Conservation (phyloP, 2,797 vertebrate species). For the Chaetophractus vellerosus region DNA sequence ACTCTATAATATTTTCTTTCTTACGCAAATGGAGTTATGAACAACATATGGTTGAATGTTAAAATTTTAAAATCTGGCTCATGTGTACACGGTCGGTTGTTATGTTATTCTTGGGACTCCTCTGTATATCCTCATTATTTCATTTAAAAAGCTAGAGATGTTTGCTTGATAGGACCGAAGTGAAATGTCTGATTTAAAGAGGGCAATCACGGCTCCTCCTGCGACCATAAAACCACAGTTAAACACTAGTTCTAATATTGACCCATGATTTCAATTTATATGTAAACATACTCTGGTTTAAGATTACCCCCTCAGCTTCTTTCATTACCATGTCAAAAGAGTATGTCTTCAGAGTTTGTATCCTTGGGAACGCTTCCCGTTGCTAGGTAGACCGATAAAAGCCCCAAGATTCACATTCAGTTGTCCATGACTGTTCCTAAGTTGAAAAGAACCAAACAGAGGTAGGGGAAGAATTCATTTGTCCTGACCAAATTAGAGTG, state of each 20-base stretch:
- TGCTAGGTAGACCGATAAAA: conserved; percentile 67
- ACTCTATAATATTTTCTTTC: neutral
- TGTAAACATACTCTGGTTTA: conserved; percentile 50
- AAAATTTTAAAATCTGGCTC: neutral
- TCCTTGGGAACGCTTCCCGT: conserved; percentile 60
- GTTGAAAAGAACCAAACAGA: conserved; percentile 38
- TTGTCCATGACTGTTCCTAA: conserved; percentile 70
- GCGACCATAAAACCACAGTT: neutral
- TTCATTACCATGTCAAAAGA: conserved; percentile 71
- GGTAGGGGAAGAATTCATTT: neutral
- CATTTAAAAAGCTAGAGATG: conserved; percentile 8
- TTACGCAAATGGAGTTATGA: neutral
- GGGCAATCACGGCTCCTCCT: neutral
- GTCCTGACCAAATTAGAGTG: neutral
- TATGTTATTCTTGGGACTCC: neutral
- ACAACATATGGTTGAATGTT: neutral
- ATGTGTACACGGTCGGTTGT: neutral
- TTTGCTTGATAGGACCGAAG: conserved; percentile 31
- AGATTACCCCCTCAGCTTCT: conserved; percentile 8
- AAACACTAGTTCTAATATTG: conserved; percentile 47
- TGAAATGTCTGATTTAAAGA: conserved; percentile 22
- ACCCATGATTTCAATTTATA: conserved; percentile 46
- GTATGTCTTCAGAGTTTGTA: conserved; percentile 59
- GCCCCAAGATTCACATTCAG: conserved; percentile 20
- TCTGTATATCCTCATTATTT: conserved; percentile 15